Evolutionary conservation across 2,797 vertebrate species (phyloP).

Genomic region (Tadarida brasiliensis): DNA sequence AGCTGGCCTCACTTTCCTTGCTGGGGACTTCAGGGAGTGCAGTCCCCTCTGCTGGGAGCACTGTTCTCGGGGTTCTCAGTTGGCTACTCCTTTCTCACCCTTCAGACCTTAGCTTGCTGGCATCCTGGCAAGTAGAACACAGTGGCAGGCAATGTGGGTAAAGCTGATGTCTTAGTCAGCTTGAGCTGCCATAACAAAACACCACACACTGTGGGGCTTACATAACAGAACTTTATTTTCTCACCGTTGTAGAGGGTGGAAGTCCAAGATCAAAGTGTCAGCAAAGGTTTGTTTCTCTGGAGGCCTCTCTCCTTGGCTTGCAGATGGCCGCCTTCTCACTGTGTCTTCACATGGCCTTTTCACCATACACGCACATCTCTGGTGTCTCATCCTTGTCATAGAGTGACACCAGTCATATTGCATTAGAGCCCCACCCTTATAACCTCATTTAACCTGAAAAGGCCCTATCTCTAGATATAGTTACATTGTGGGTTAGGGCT

Average conservation of each 20-base stretch:
- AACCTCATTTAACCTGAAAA: slow-evolving; percentile 21
- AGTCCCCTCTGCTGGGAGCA: not conserved
- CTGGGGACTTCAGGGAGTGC: not conserved
- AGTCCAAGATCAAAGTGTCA: not conserved
- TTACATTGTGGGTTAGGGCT: not conserved
- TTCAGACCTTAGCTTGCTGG: slow-evolving; percentile 25
- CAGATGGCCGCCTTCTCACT: not conserved
- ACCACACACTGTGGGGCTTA: not conserved
- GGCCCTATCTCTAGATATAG: not conserved
- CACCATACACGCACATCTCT: not conserved
- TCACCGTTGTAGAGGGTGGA: not conserved
- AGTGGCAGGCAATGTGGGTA: not conserved
- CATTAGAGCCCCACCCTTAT: not conserved
- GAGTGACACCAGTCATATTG: not conserved
- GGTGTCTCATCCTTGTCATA: not conserved
- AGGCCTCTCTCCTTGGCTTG: not conserved
- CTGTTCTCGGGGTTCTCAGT: not conserved
- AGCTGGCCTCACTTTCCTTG: not conserved
- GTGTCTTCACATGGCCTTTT: not conserved
- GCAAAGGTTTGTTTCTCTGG: not conserved
- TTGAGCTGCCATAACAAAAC: not conserved
- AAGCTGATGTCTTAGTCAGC: not conserved
- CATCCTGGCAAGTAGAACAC: not conserved
- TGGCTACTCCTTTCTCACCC: slow-evolving; percentile 8
- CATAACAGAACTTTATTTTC: not conserved